A percentile compares a stretch with the other conserved stretches of the same genome.
Evolutionary conservation across 1,140 invertebrate genomes (phyloP).

Genomic region (Muscidifurax raptorellus): DNA sequence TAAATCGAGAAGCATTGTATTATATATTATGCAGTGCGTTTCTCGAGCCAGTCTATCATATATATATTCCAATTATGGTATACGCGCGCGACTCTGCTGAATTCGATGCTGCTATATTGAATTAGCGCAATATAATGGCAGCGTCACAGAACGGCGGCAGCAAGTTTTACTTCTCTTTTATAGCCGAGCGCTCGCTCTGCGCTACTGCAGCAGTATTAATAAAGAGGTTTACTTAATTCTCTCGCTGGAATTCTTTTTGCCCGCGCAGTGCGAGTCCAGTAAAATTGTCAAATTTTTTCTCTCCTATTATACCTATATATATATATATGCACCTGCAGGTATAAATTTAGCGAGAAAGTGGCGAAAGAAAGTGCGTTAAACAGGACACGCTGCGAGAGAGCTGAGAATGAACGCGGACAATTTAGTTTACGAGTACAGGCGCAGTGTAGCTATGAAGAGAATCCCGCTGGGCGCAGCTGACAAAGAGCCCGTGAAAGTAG

Average conservation of each 20-base stretch:
- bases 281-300: constrained; percentile 29
- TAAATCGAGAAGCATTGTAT: too few species aligned
- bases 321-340: too few species aligned
- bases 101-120: not conserved
- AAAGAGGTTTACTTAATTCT: constrained; percentile 13
- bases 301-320: not conserved
- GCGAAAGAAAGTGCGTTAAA: not conserved
- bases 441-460: not conserved
- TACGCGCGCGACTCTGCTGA: too few species aligned
- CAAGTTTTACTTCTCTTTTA: not conserved
- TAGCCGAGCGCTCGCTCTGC: not conserved
- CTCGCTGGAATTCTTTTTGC: not conserved
- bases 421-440: not conserved
- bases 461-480: too few species aligned
- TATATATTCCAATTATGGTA: too few species aligned
- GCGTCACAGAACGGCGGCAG: too few species aligned
- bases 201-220: not conserved
- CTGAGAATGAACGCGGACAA: not conserved
- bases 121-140: not conserved
- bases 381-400: not conserved
- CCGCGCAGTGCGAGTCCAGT: not conserved
- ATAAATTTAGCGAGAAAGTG: not conserved
- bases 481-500: too few species aligned
- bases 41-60: too few species aligned
- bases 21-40: too few species aligned